Conservation (phyloP, 1,140 invertebrate genomes). For the Monomorium pharaonis region DNA sequence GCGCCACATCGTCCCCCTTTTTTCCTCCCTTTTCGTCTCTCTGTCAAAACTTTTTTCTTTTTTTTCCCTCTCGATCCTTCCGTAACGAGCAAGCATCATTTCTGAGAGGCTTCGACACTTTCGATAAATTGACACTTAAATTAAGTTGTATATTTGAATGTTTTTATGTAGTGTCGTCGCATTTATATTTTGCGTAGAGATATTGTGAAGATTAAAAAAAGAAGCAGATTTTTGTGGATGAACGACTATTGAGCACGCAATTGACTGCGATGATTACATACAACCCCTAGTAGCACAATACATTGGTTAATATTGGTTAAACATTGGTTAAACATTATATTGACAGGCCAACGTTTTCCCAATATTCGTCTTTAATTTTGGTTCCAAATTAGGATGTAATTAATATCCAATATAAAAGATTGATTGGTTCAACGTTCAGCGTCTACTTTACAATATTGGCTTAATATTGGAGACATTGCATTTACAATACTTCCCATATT, state of each 20-base stretch:
- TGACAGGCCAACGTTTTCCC: too few relatives aligned
- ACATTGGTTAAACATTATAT: too few relatives aligned
- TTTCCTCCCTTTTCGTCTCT: background rate
- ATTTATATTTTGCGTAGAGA: background rate
- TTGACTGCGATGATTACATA: background rate
- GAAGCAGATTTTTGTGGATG: background rate
- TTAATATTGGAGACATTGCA: too few relatives aligned
- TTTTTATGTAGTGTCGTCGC: constrained; percentile 10
- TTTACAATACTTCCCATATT: too few relatives aligned
- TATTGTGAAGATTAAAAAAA: background rate
- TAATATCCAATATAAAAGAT: too few relatives aligned
- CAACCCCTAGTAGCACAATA: too few relatives aligned
- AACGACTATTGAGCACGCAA: background rate
- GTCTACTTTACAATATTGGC: too few relatives aligned
- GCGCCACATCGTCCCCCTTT: constrained; percentile 42
- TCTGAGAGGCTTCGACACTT: constrained; percentile 36
- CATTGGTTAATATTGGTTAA: too few relatives aligned
- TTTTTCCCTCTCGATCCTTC: constrained; percentile 28
- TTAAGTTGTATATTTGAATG: background rate
- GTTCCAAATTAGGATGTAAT: too few relatives aligned
- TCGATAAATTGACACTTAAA: constrained; percentile 25
- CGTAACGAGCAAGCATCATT: constrained; percentile 48
- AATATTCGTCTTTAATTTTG: too few relatives aligned
- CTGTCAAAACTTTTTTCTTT: constrained; percentile 30
- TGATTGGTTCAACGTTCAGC: too few relatives aligned